Base-by-base conservation (phyloP, 2,888 invertebrate genomes). In the Drosophila picticornis region DNA sequence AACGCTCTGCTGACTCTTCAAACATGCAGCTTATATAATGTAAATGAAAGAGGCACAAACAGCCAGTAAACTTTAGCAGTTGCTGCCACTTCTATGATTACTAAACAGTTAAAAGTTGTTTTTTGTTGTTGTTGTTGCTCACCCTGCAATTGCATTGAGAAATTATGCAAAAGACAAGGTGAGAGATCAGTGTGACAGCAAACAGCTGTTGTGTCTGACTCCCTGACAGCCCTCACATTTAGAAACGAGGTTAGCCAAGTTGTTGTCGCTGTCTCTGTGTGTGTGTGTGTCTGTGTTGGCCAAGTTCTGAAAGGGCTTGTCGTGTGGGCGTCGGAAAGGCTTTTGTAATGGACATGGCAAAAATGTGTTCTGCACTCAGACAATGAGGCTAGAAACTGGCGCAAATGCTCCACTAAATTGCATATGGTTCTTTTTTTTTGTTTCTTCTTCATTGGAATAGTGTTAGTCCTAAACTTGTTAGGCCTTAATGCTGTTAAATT, bases 151-250 rank as follows among this genome's bases (percentile, higher is more conserved):
- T 80, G 77, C 81, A 77, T 72, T 80, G 64, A 57, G 66, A 75
- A 80, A 79, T 81, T 72, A 80, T 83, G 84, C 71, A 71, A 72
- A 71, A 62, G 66, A 66, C 68, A 81, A 77, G 87, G 76, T 84
- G 79, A 84, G 80, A 85, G 83, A 82, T 78, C 75, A 82, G 66
- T 75, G 89, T 83, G 87, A 81, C 86, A 87, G 81, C 83, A 52
- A 84, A 84, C 86, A 88, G 81, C 87, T 86, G 86, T 83, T 81
- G 25, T 56, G 71, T 76, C 62, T 69, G 62, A 69, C 75, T 56
- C 52, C 25, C 72, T 78, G 62, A 70, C 75, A 72, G 75, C 40
- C 50, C 50, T 51, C 53, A 36, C 59, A 60, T 81, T 69, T 70
- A 31, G 70, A 88, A 85, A 81, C 71, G 88, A 68, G 84, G 84